phyloP scores from a whole-genome alignment of 2,797 vertebrate genomes.

The Echiichthys vipera region DNA sequence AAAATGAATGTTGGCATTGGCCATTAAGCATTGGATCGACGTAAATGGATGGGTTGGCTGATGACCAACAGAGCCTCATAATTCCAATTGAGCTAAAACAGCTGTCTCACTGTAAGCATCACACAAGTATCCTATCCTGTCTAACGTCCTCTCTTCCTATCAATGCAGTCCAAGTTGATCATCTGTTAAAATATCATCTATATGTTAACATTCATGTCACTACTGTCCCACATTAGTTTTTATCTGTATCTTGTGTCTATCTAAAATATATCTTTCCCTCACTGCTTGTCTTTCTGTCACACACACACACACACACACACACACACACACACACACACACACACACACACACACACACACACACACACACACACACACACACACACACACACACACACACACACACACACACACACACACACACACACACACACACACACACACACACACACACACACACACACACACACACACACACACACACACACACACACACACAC shows the following conservation, averaged over 20 bases:
- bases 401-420: background rate
- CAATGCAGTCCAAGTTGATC: background rate
- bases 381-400: background rate
- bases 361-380: constrained; percentile 17
- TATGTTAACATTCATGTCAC: constrained; percentile 6
- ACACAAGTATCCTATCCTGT: background rate
- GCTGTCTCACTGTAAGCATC: constrained; percentile 7
- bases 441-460: background rate
- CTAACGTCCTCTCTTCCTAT: background rate
- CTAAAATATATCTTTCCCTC: background rate
- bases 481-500: constrained; percentile 16
- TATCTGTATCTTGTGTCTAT: background rate
- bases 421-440: constrained; percentile 17
- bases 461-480: constrained; percentile 7
- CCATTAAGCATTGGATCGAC: constrained; percentile 30
- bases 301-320: constrained; percentile 9
- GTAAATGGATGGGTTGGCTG: constrained; percentile 44
- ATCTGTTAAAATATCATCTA: background rate
- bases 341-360: constrained; percentile 12
- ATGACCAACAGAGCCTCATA: constrained; percentile 29
- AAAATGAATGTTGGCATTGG: constrained; percentile 41
- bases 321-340: background rate
- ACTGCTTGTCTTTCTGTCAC: background rate
- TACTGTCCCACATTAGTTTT: background rate
- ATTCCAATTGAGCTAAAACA: constrained; percentile 25